These are phyloP conservation scores for Nymphicus hollandicus DNA, from an alignment of 2,113 vertebrate species.

Conservation along the genomic window DNA sequence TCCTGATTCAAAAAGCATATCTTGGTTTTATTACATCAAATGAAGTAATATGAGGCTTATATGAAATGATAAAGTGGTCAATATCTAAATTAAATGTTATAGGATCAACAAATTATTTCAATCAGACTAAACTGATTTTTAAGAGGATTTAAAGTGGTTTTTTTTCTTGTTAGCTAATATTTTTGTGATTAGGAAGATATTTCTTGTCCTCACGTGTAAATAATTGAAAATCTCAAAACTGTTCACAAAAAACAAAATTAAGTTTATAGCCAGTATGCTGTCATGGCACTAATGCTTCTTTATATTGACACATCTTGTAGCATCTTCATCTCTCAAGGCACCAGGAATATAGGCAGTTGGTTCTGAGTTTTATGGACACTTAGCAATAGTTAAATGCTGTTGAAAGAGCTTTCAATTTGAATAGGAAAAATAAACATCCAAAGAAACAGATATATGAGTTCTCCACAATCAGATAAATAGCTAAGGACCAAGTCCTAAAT, in stretches of 20 bases:
- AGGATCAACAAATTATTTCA: background rate
- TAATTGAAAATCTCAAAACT: background rate
- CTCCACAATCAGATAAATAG: background rate
- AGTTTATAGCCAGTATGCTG: fast-evolving
- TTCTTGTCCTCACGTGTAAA: background rate
- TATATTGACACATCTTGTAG: background rate
- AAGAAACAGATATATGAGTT: background rate
- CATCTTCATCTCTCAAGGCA: background rate
- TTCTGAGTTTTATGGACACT: background rate
- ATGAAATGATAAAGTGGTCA: background rate
- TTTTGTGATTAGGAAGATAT: background rate
- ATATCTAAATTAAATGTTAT: background rate
- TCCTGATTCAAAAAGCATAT: background rate
- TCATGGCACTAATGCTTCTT: background rate
- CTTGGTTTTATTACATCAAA: background rate
- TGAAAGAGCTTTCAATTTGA: background rate
- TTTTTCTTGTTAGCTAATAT: background rate
- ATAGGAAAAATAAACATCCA: background rate
- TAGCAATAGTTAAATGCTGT: background rate
- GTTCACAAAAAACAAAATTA: background rate
- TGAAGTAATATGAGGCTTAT: background rate
- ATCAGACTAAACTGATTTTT: background rate
- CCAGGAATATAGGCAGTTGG: background rate
- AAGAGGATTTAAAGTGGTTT: background rate
- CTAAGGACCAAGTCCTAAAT: background rate